Percentiles rank a stretch among this genome's conserved stretches.
These are phyloP conservation scores for Threskiornis aethiopicus DNA, from an alignment of 2,797 vertebrate genomes.

Conservation along the genomic window DNA sequence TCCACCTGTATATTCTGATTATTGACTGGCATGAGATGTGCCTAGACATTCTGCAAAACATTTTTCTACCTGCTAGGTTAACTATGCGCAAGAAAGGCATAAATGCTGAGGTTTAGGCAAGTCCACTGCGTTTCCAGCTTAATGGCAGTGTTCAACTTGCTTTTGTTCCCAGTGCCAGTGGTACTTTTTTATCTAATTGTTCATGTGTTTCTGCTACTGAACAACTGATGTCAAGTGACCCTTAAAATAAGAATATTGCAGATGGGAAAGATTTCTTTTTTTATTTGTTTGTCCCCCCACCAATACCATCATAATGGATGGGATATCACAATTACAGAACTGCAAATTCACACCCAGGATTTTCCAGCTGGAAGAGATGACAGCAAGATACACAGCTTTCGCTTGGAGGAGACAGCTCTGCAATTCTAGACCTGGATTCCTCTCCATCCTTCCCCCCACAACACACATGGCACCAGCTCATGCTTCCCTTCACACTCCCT, in stretches of 20 bases:
- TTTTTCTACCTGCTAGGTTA: neutral
- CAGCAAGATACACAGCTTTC: neutral
- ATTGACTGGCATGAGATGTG: neutral
- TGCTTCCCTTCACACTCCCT: neutral
- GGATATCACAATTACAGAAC: neutral
- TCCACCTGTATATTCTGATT: neutral
- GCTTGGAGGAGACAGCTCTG: neutral
- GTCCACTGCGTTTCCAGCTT: neutral
- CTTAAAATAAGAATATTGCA: neutral
- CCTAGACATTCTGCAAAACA: neutral
- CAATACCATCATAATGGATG: neutral
- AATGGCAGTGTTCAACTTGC: neutral
- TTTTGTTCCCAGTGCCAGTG: neutral
- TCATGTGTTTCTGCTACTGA: neutral
- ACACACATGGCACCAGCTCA: neutral
- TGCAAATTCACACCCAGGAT: neutral
- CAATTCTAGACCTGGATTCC: neutral
- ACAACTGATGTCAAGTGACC: neutral
- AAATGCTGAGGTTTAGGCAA: neutral
- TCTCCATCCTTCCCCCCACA: neutral
- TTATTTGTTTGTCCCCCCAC: neutral
- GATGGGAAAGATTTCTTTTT: neutral
- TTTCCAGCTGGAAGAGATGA: neutral
- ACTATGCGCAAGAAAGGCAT: neutral
- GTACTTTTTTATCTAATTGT: neutral